Percentiles rank a stretch among this genome's conserved stretches.
phyloP scores from a whole-genome alignment of 2,797 vertebrate species.

The Anguilla megastoma region DNA sequence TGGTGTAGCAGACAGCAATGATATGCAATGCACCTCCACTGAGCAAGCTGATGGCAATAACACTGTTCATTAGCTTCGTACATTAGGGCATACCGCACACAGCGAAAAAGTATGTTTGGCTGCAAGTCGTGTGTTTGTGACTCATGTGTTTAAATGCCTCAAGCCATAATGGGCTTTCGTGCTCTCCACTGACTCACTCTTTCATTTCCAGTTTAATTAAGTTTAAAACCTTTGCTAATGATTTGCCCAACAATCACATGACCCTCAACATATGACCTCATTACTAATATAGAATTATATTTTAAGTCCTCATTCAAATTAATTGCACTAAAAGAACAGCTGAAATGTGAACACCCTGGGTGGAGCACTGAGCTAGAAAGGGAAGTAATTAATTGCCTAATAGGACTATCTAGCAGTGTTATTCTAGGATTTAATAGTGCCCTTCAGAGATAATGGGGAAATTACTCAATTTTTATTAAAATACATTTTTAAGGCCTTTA shows the following conservation, averaged over 20 bases:
- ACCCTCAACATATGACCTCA: background rate
- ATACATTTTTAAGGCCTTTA: conserved; percentile 3
- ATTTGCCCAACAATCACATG: background rate
- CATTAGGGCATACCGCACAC: background rate
- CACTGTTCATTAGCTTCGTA: background rate
- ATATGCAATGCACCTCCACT: background rate
- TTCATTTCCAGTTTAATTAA: background rate
- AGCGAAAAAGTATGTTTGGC: background rate
- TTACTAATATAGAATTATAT: background rate
- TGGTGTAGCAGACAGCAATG: too few relatives aligned
- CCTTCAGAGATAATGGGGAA: conserved; percentile 11
- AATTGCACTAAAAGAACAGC: background rate
- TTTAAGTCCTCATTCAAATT: background rate
- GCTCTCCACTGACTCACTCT: background rate
- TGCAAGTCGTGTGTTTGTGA: background rate
- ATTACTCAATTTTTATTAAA: conserved; percentile 11
- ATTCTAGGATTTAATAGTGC: conserved; percentile 23
- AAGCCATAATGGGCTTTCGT: background rate
- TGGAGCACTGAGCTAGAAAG: background rate
- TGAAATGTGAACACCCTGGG: conserved; percentile 6
- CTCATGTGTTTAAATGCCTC: background rate
- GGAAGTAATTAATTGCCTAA: conserved; percentile 23
- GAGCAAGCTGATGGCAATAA: background rate
- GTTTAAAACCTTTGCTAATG: background rate
- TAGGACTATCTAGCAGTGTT: background rate